phyloP scores from a whole-genome alignment of 2,888 invertebrate species.

The Tetranychus piercei region DNA sequence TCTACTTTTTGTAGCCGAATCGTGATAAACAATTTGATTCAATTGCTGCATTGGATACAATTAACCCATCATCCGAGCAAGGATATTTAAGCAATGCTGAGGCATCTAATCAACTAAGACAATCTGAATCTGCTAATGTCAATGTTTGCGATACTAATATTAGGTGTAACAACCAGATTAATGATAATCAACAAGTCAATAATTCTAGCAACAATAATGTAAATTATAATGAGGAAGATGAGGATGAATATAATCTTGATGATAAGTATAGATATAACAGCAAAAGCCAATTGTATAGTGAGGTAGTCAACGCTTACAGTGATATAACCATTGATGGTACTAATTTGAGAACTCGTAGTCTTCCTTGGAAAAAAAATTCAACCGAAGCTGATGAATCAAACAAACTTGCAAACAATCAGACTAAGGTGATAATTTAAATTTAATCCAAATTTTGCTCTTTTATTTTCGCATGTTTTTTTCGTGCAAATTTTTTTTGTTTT shows the following conservation, averaged over 20 bases:
- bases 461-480: neutral
- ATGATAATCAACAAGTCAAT: neutral
- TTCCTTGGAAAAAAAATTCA: conserved; percentile 14
- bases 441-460: neutral
- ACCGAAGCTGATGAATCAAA: conserved; percentile 1
- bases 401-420: neutral
- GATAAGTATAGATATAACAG: neutral
- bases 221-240: neutral
- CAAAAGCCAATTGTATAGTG: neutral
- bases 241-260: neutral
- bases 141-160: too few relatives aligned
- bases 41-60: too few relatives aligned
- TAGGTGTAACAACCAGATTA: neutral
- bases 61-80: too few relatives aligned
- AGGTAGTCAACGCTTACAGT: neutral
- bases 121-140: too few relatives aligned
- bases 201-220: neutral
- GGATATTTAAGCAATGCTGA: neutral
- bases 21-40: too few relatives aligned
- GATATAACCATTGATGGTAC: neutral
- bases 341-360: conserved; percentile 13
- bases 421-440: neutral
- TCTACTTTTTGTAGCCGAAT: too few relatives aligned
- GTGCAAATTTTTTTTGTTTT: neutral
- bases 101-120: too few relatives aligned